Evolutionary conservation across 2,797 vertebrate genomes (phyloP).

Genomic region (Spea hammondii): DNA sequence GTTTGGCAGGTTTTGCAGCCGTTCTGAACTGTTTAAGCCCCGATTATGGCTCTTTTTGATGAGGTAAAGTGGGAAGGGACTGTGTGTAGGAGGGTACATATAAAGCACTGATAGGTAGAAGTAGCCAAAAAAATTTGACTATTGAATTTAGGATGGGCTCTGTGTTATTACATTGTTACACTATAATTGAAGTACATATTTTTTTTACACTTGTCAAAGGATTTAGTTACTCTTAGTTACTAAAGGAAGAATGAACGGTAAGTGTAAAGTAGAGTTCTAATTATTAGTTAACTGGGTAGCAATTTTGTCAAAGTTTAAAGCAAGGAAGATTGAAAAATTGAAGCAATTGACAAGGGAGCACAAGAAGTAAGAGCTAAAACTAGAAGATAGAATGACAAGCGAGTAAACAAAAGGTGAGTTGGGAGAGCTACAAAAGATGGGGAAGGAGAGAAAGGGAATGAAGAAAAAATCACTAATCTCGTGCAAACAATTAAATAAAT

Average conservation of each 20-base stretch:
- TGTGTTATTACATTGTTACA: not conserved
- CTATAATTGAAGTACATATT: not conserved
- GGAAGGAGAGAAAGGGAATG: not conserved
- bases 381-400: not conserved
- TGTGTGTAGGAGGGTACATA: too few species aligned
- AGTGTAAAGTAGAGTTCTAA: not conserved
- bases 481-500: too few species aligned
- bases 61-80: too few species aligned
- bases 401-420: not conserved
- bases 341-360: not conserved
- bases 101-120: too few species aligned
- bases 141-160: too few species aligned
- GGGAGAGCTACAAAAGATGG: not conserved
- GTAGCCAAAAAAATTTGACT: too few species aligned
- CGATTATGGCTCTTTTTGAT: too few species aligned
- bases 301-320: not conserved
- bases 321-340: constrained; percentile 9
- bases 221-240: not conserved
- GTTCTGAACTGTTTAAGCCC: too few species aligned
- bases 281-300: constrained; percentile 1
- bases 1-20: too few species aligned
- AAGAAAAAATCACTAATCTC: too few species aligned
- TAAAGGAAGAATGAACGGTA: not conserved
- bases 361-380: not conserved
- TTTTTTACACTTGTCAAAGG: not conserved